Evolutionary conservation across 2,113 vertebrate genomes (phyloP).

Genomic region (Madoqua kirkii): DNA sequence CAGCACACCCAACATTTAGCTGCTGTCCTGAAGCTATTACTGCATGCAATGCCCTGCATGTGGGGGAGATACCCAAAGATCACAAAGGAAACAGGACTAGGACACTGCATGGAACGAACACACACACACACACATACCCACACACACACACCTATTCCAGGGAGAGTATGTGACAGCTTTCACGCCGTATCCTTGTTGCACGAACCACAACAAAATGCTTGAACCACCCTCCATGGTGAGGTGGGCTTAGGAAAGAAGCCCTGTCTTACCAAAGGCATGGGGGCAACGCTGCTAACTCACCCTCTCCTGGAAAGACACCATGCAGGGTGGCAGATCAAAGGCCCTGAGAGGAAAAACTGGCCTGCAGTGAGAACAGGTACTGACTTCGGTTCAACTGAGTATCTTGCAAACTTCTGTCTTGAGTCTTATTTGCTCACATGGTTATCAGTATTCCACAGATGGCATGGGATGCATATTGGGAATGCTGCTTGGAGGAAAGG

Average conservation of each 20-base stretch:
- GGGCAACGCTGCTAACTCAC: background rate
- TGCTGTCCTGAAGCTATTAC: background rate
- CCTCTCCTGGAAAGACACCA: background rate
- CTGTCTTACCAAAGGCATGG: background rate
- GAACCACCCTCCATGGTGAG: background rate
- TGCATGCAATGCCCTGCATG: accelerated
- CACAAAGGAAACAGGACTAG: background rate
- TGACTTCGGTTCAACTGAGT: background rate
- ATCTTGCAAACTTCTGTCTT: background rate
- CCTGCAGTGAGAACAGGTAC: background rate
- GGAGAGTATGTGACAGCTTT: background rate
- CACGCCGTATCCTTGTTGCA: background rate
- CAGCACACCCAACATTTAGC: background rate
- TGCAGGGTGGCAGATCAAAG: background rate
- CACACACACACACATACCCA: background rate
- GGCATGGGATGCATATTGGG: background rate
- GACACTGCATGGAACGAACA: background rate
- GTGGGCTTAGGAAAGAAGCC: background rate
- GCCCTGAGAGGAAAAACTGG: background rate
- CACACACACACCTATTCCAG: background rate
- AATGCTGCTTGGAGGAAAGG: background rate
- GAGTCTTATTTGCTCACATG: background rate
- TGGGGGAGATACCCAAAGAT: background rate
- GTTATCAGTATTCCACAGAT: background rate
- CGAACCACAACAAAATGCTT: background rate